Base-by-base conservation (phyloP, 2,888 invertebrate genomes). In the Cyrtodaria siliqua region DNA sequence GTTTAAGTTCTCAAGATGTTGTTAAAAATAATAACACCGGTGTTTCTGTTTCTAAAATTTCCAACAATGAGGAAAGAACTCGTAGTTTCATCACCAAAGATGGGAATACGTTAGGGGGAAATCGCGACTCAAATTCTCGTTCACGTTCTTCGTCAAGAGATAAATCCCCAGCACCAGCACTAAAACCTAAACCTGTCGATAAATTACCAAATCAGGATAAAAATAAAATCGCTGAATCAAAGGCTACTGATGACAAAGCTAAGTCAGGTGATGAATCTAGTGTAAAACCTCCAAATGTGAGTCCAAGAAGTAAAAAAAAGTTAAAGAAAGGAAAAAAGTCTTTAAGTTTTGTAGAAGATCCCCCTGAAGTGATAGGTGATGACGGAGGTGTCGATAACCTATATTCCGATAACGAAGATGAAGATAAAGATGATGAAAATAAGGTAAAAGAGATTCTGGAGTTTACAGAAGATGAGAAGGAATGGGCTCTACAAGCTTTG, bases 341-440 rank as follows among this genome's bases (percentile, higher is more conserved):
- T 20, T 62, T 76, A 27, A 76, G 72, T 69, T 87, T 90, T 77
- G 61, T 81, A 12, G 84, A 87, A 6, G 55, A 69, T 50, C 77
- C 79, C 18, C 86, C 88, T 12, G 81, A 82, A 18, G 71, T 90
- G 18, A 89, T 90, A 44, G 89, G 89, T 6, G 74, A 84, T 49
- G 89, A 90, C 74, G 90, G 90, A 24, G 90, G 90, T n/a, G 49
- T 85, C 23, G 88, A 86, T 63, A 89, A 88, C 72, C 55, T 86
- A 20, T 72, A 81, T 62, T 74, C 81, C 24, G 86, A 87, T 50
- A 79, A 83, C 8, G 84, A 84, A 23, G 72, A 70, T 44, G 74
- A 67, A 18, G 24, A 18, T 23, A 66, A 74, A 20, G 52, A 42
- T 6, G 73, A 69, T 49, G 68, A 63, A 6, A 57, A 59, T 56